Percentiles rank a stretch among this genome's conserved stretches.
Conservation (phyloP, 2,797 vertebrate genomes). For the Acipenser oxyrinchus region DNA sequence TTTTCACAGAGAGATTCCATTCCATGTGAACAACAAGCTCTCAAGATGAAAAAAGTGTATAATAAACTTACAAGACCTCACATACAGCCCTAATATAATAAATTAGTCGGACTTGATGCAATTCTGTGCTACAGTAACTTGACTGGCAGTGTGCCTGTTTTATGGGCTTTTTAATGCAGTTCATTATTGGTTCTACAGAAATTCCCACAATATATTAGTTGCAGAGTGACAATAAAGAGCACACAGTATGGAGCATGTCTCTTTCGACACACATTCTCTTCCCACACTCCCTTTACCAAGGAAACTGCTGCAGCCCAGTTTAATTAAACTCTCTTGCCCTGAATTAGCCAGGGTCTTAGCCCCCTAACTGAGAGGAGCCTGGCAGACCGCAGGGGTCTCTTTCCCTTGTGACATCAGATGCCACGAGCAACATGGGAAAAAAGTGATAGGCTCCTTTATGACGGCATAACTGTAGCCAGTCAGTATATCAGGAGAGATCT, state of each 20-base stretch:
- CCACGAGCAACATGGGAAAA: slow-evolving; percentile 58
- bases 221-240: slow-evolving; percentile 76
- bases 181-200: slow-evolving; percentile 71
- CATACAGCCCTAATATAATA: slow-evolving; percentile 74
- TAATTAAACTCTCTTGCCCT: slow-evolving; percentile 79
- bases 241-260: slow-evolving; percentile 81
- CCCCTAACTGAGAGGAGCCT: slow-evolving; percentile 68
- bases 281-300: slow-evolving; percentile 88
- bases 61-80: slow-evolving; percentile 75
- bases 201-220: slow-evolving; percentile 84
- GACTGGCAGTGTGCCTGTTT: slow-evolving; percentile 64
- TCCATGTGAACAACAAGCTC: slow-evolving; percentile 59
- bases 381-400: slow-evolving; percentile 62
- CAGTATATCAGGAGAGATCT: slow-evolving; percentile 14
- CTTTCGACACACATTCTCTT: slow-evolving; percentile 89
- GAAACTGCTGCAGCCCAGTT: slow-evolving; percentile 79
- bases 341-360: slow-evolving; percentile 73
- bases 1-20: slow-evolving; percentile 58
- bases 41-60: slow-evolving; percentile 60
- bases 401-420: slow-evolving; percentile 54
- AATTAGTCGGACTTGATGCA: slow-evolving; percentile 73
- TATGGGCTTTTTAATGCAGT: slow-evolving; percentile 73
- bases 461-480: slow-evolving; percentile 46
- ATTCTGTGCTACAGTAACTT: slow-evolving; percentile 70
- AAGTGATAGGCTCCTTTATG: slow-evolving; percentile 44